A percentile compares a stretch with the other conserved stretches of the same genome.
phyloP scores from a whole-genome alignment of 2,113 vertebrate species.

The Cisticola juncidis region DNA sequence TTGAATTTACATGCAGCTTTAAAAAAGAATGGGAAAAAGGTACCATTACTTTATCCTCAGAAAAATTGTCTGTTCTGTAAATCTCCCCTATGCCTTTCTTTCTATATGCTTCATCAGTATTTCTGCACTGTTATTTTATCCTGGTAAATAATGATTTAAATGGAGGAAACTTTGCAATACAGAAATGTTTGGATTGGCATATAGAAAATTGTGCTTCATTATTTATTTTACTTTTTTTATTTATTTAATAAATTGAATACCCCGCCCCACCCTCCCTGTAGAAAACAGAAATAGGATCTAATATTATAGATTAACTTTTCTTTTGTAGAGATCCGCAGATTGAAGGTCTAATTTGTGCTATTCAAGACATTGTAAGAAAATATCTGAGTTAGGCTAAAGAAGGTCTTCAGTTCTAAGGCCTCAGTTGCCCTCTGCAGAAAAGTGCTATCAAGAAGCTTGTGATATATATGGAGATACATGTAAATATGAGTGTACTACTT shows the following conservation, averaged over 20 bases:
- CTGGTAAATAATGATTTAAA: not conserved
- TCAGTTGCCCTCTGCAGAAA: not conserved
- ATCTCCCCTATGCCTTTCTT: not conserved
- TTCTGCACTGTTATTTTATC: not conserved
- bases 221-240: not conserved
- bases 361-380: not conserved
- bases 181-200: not conserved
- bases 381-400: not conserved
- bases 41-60: not conserved
- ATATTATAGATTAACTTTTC: not conserved
- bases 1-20: constrained; percentile 47
- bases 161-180: not conserved
- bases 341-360: not conserved
- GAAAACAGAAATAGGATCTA: not conserved
- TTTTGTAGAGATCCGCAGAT: not conserved
- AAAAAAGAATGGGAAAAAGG: not conserved
- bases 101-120: not conserved
- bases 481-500: not conserved
- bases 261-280: not conserved
- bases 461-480: not conserved
- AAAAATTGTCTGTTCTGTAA: not conserved
- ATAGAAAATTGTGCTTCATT: not conserved
- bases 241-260: not conserved
- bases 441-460: not conserved
- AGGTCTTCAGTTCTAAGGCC: not conserved